phyloP scores from a whole-genome alignment of 2,113 vertebrate genomes.

The Indri indri region DNA sequence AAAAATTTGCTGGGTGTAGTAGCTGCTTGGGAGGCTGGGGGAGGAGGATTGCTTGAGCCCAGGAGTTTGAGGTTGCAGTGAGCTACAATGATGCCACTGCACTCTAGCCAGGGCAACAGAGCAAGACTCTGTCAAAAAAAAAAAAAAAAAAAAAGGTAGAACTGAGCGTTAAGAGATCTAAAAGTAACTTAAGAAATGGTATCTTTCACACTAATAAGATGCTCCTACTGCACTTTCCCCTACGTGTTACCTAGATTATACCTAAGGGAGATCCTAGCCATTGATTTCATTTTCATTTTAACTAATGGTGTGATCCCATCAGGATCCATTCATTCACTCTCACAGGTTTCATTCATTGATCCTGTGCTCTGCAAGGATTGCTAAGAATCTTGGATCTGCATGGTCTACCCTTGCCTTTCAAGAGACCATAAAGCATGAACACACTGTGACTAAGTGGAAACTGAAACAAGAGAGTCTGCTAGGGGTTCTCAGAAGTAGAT shows the following conservation, averaged over 20 bases:
- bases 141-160: background rate
- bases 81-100: too few relatives aligned
- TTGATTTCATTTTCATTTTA: conserved; percentile 2
- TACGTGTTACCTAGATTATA: background rate
- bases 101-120: too few relatives aligned
- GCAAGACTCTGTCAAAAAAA: too few relatives aligned
- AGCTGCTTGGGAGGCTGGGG: too few relatives aligned
- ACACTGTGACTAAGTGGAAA: background rate
- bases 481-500: background rate
- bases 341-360: background rate
- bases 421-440: background rate
- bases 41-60: too few relatives aligned
- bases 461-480: background rate
- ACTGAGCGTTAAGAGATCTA: background rate
- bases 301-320: background rate
- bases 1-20: too few relatives aligned
- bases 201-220: background rate
- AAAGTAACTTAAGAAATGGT: background rate
- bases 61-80: too few relatives aligned
- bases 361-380: background rate
- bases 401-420: background rate
- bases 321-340: background rate
- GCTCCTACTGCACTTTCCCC: background rate
- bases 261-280: background rate
- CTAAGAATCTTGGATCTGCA: background rate